Evolutionary conservation across 2,797 vertebrate genomes (phyloP).

Genomic region (Borostomias antarcticus): DNA sequence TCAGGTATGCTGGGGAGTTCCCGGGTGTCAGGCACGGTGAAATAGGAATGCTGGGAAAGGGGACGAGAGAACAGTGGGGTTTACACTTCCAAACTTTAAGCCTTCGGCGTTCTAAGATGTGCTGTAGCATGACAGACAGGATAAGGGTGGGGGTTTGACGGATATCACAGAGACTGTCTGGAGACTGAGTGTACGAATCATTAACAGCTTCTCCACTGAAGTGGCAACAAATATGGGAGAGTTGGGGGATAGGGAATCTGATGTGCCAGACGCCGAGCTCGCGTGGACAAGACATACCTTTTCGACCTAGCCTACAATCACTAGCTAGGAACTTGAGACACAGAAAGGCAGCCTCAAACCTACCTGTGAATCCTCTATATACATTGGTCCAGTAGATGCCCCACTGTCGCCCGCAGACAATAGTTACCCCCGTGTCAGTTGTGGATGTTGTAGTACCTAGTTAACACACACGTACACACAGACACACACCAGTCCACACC

Average conservation of each 20-base stretch:
- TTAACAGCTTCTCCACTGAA: neutral
- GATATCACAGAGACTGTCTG: neutral
- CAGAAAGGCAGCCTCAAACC: no score
- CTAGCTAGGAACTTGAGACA: no score
- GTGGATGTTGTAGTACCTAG: no score
- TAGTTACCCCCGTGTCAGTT: no score
- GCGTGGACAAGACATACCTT: slow-evolving; percentile 41
- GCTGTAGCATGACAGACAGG: neutral
- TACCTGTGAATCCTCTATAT: no score
- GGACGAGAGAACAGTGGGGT: slow-evolving; percentile 33
- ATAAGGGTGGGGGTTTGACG: neutral
- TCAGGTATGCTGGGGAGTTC: slow-evolving; percentile 97
- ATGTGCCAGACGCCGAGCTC: slow-evolving; percentile 5
- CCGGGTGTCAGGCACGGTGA: slow-evolving; percentile 91
- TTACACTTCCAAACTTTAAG: slow-evolving; percentile 2
- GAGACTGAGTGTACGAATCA: neutral
- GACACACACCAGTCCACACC: no score
- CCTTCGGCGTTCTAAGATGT: slow-evolving; percentile 21
- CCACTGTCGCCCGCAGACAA: no score
- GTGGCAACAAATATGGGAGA: neutral
- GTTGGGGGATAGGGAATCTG: neutral
- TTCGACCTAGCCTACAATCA: no score
- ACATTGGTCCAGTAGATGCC: no score
- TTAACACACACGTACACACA: no score
- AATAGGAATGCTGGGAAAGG: slow-evolving; percentile 88